phyloP scores from a whole-genome alignment of 2,888 invertebrate genomes.

The Hesperia comma region DNA sequence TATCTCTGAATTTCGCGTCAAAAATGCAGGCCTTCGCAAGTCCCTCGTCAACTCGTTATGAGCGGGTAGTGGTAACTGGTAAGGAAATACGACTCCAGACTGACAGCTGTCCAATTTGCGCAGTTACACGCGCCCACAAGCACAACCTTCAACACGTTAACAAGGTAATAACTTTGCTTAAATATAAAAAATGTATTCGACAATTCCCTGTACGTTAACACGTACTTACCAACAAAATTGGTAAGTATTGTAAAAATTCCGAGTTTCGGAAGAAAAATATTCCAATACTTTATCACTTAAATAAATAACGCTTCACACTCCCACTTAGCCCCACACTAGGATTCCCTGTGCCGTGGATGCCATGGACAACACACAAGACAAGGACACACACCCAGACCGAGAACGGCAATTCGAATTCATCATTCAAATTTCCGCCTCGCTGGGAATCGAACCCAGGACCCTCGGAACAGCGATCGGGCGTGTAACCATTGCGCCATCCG shows the following conservation, averaged over 20 bases:
- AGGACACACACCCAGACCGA: too few relatives aligned
- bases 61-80: constrained; percentile 7
- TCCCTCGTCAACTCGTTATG: constrained; percentile 29
- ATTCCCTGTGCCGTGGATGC: too few relatives aligned
- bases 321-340: too few relatives aligned
- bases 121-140: constrained; percentile 3
- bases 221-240: too few relatives aligned
- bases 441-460: too few relatives aligned
- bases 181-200: constrained; percentile 8
- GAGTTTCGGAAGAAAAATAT: neutral
- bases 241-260: constrained; percentile 1
- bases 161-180: constrained; percentile 4
- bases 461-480: too few relatives aligned
- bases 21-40: constrained; percentile 4
- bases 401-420: too few relatives aligned
- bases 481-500: too few relatives aligned
- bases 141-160: constrained; percentile 5
- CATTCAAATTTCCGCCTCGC: too few relatives aligned
- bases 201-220: constrained; percentile 2
- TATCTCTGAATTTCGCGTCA: constrained; percentile 2
- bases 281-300: too few relatives aligned
- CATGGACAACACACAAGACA: too few relatives aligned
- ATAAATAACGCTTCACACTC: too few relatives aligned
- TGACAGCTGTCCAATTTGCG: constrained; percentile 34
- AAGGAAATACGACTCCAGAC: constrained; percentile 24